phyloP scores from a whole-genome alignment of 92 coral and sea anemone species.

The Epizoanthus fatuus region DNA sequence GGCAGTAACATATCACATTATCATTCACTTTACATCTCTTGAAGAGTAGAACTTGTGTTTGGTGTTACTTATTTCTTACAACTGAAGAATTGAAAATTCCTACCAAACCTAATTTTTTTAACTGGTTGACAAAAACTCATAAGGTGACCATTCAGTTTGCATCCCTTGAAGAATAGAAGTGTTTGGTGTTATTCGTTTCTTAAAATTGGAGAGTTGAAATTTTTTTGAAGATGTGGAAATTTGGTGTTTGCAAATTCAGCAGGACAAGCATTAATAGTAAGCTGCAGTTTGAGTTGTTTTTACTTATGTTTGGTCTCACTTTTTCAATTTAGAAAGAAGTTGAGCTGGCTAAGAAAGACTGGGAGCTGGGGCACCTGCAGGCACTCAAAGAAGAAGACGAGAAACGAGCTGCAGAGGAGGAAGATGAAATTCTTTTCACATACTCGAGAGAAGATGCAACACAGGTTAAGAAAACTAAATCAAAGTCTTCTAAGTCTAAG shows the following conservation, averaged over 20 bases:
- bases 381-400: constrained; percentile 94
- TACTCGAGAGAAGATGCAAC: constrained; percentile 94
- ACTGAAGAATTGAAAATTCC: too few relatives aligned
- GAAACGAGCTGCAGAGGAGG: constrained; percentile 95
- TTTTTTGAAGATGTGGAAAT: too few relatives aligned
- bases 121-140: too few relatives aligned
- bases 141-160: too few relatives aligned
- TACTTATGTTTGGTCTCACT: not conserved
- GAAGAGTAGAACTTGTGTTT: too few relatives aligned
- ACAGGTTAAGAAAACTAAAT: constrained; percentile 98
- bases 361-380: constrained; percentile 97
- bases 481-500: constrained; percentile 75
- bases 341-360: constrained; percentile 95
- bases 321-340: constrained; percentile 80
- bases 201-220: too few relatives aligned
- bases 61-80: too few relatives aligned
- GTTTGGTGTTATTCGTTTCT: too few relatives aligned
- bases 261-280: not conserved
- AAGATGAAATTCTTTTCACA: constrained; percentile 94
- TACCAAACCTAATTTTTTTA: too few relatives aligned
- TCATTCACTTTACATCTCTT: too few relatives aligned
- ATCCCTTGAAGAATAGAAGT: too few relatives aligned
- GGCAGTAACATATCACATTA: too few relatives aligned
- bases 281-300: not conserved
- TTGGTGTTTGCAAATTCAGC: not conserved